Evolutionary conservation across 37 sponge, comb jelly and placozoan species (phyloP), one percentile per base, ranked within the genome.

Genomic region (Spongilla lacustris): DNA sequence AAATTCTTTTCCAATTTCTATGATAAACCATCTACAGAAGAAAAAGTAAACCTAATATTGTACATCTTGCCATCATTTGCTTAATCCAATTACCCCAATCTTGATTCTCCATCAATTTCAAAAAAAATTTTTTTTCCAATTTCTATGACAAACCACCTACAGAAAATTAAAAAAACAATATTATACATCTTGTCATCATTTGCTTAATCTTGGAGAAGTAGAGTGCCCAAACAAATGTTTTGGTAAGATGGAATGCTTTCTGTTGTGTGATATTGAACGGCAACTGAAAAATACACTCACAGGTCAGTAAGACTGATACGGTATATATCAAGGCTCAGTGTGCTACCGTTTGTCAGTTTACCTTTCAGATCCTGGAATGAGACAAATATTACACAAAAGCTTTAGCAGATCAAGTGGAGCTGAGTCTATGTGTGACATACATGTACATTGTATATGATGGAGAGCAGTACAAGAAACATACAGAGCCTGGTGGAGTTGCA

Each of bases 101-200:
- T 13, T 27, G 22, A 12, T 3, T 49, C 78, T 13, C 36, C n/a
- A 36, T 27, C 49, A 13, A 49, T 77, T 21, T 33, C 78, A 46
- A 24, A 77, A 77, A 2, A 28, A 49, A 22, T 77, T 77, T 77
- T 66, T 77, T 77, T 41, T 46, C 14, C 24, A 33, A 77, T 46
- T 19, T 33, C 24, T 77, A 37, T 41, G 49, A 41, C 34, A 24
- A 77, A 41, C 25, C 78, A 37, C 50, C 36, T 24, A 22, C 78
- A 38, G 24, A 33, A 38, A n/a, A n/a, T 14, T 22, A 66, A 25
- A 46, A 49, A 28, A 77, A 10, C 41, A 38, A 3, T 77, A 77
- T 33, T 77, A 49, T 77, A 46, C 35, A 46, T 77, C 49, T 74
- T 74, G 75, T 32, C 75, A 74, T 26, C 26, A 69, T 27, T 28